Base-by-base conservation (phyloP, 1,140 invertebrate genomes). In the Drosophila jambulina region DNA sequence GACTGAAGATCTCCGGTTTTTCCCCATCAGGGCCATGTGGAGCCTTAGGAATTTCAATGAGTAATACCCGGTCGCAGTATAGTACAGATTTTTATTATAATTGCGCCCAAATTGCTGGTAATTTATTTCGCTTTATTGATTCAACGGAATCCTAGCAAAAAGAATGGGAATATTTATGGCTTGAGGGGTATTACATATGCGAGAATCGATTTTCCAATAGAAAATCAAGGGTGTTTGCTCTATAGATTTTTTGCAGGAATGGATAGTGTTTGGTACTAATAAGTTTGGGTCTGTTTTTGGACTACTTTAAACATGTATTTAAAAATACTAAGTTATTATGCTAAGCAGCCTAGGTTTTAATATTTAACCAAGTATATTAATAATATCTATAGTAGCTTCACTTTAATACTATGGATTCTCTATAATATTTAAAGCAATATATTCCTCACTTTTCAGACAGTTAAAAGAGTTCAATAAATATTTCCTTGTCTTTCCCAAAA, bases 11-110 rank as follows among this genome's bases (percentile, higher is more conserved):
- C 23, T 72, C 62, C 61, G 62, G 75, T 69, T 71, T 75, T 60
- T 67, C 42, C 69, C 43, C 15, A 21, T 40, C 45, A 54, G 70
- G 76, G 83, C 84, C 84, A 88, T 86, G 63, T 88, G 63, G 29
- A 68, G 38, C 40, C 15, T n/a, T 15, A 8, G 60, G 60, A 67
- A 75, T 68, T 75, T 42, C 25, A 56, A 43, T 74, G 70, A 72
- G 54, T 72, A 72, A 72, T 60, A 19, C 38, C 43, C 29, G 21
- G n/a, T 27, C 27, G 17, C 42, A 29, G 57, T 46, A 57, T 32
- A 57, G 12, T 58, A 57, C 1, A 54, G 62, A 53, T 38, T 68
- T 68, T 69, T 53, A 68, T 68, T 51, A 51, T 51, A 53, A 69
- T 69, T 72, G 46, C 59, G 2, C 17, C 21, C 21, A 61, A 61